Conservation (phyloP, 1,140 invertebrate genomes). For the Coboldia fuscipes region DNA sequence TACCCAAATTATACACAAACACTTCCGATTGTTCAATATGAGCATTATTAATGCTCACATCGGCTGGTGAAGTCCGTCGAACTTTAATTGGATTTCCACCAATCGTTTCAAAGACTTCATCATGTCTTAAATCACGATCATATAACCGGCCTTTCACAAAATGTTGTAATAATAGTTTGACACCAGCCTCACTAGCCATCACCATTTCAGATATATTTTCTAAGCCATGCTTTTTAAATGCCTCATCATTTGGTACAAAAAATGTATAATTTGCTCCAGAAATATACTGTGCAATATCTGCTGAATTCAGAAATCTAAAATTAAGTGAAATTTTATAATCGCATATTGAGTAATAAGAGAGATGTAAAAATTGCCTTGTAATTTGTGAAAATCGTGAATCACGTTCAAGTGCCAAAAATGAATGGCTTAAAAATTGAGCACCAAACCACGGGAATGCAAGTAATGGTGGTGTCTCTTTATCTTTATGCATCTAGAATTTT, state of each 20-base stretch:
- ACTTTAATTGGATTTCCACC: slow-evolving; percentile 29
- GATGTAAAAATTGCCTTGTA: slow-evolving; percentile 15
- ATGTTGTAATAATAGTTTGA: slow-evolving; percentile 34
- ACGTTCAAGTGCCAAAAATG: slow-evolving; percentile 31
- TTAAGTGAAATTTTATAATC: background rate
- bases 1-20: slow-evolving; percentile 36
- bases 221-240: slow-evolving; percentile 29
- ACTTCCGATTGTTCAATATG: slow-evolving; percentile 32
- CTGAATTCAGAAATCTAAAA: slow-evolving; percentile 28
- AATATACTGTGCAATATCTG: slow-evolving; percentile 31
- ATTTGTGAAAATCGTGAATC: slow-evolving; percentile 30
- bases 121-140: slow-evolving; percentile 29
- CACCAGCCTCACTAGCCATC: slow-evolving; percentile 26
- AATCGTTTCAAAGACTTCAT: slow-evolving; percentile 24
- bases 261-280: slow-evolving; percentile 36
- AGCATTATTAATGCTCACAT: slow-evolving; percentile 28
- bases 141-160: slow-evolving; percentile 35
- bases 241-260: slow-evolving; percentile 33
- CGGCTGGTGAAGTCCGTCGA: slow-evolving; percentile 17
- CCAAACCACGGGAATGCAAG: slow-evolving; percentile 37
- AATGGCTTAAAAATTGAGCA: slow-evolving; percentile 36
- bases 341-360: background rate
- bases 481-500: slow-evolving; percentile 25
- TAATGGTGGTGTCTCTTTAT: slow-evolving; percentile 38
- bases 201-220: slow-evolving; percentile 31